These are phyloP conservation scores for Hypomecis punctinalis DNA, from an alignment of 2,888 invertebrate species.

Conservation along the genomic window DNA sequence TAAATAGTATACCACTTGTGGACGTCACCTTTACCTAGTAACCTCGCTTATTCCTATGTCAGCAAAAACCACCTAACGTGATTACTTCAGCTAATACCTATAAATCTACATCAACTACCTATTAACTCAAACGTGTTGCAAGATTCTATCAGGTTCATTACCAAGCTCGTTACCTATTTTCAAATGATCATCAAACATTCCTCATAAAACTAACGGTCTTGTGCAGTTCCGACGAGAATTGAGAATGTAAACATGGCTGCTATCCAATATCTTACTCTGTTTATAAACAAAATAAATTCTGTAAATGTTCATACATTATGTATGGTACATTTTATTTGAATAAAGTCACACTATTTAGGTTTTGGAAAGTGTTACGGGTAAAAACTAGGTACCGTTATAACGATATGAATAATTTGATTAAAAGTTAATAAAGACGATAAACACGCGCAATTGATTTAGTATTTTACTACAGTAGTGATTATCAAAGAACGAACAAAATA, in stretches of 20 bases:
- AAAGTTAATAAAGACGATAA: too few species aligned
- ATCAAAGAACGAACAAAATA: too few species aligned
- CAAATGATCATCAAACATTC: conserved; percentile 36
- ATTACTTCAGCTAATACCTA: not conserved
- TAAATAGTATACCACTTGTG: too few species aligned
- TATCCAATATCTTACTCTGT: conserved; percentile 25
- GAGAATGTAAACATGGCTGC: conserved; percentile 31
- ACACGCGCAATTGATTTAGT: too few species aligned
- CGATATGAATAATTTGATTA: too few species aligned
- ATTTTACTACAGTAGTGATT: too few species aligned
- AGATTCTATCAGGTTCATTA: conserved; percentile 41
- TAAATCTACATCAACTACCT: conserved; percentile 3
- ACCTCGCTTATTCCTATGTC: too few species aligned
- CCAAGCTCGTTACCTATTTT: conserved; percentile 34
- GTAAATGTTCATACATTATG: conserved; percentile 8
- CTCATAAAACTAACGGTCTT: conserved; percentile 28
- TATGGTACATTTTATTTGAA: conserved; percentile 2
- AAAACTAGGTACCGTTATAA: too few species aligned
- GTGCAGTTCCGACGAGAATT: conserved; percentile 30
- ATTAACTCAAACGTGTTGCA: conserved; percentile 24
- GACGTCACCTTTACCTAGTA: too few species aligned
- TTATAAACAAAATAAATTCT: conserved; percentile 11
- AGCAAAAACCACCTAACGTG: not conserved
- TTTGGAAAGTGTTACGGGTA: not conserved
- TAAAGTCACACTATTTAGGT: not conserved